Evolutionary conservation across 2,113 vertebrate species (phyloP), one percentile per base, ranked within the genome.

Genomic region (Plectropomus leopardus): DNA sequence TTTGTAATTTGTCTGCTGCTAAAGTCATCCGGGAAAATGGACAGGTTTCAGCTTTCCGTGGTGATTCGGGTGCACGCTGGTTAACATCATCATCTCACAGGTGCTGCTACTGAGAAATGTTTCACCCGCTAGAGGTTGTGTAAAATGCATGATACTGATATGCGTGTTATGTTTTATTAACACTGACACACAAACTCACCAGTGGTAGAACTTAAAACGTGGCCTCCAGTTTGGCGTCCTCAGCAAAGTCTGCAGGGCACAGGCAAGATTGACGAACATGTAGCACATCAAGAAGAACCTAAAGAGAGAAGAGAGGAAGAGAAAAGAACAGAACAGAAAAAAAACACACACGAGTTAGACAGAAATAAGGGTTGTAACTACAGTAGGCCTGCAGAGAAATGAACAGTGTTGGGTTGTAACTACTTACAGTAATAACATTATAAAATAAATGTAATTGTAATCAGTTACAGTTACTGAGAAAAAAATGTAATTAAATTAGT

Each of bases 271-370:
- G 72, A 99, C 98, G 4, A 99, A 99, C 98, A 99, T 98, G 94
- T 99, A 99, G 93, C 98, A 99, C 98, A 99, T 99, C 86, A 99
- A 93, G 93, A 99, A 99, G 89, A 99, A 99, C 98, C 98, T 99
- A 82, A 36, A 72, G 53, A 66, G 21, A 80, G 30, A 10, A 26
- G 24, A 63, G 15, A 67, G 40, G 44, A 61, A 10, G 1, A 15
- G 16, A 59, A 16, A 2, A 66, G 66, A 15, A 21, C 66, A 6
- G 30, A 24, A 54, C 2, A 42, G 23, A 64, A 26, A 65, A 44
- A 26, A 17, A 51, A 30, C 3, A 47, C 4, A 67, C 0, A 68
- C 2, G 76, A 57, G 4, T 45, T 4, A 63, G 28, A 59, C 10
- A 17, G 0, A 14, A 3, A 47, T 15, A 47, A 50, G 13, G 21